Evolutionary conservation across 2,888 invertebrate species (phyloP).

Genomic region (Leucophenga maculata): DNA sequence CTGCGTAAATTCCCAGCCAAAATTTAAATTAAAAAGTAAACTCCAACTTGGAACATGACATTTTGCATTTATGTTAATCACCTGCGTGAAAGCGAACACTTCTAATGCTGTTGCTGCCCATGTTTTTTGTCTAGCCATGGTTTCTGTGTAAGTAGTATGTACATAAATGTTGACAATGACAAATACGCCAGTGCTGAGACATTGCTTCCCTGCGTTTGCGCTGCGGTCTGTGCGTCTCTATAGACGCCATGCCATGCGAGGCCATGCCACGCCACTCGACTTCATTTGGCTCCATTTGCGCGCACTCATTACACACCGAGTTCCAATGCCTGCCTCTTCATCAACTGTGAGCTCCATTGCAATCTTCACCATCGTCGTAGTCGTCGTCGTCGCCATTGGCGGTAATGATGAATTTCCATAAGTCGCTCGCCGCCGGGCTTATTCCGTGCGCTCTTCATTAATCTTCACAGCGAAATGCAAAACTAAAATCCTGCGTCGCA

Average conservation of each 20-base stretch:
- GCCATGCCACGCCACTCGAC: not conserved
- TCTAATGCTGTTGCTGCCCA: constrained; percentile 41
- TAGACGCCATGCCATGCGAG: constrained; percentile 11
- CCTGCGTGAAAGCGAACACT: constrained; percentile 67
- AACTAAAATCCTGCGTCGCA: not conserved
- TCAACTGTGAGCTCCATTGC: not conserved
- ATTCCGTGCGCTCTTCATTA: constrained; percentile 54
- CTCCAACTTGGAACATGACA: constrained; percentile 51
- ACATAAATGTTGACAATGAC: constrained; percentile 72
- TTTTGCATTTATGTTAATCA: constrained; percentile 71
- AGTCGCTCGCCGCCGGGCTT: constrained; percentile 48
- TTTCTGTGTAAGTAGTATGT: constrained; percentile 39
- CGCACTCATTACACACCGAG: constrained; percentile 6
- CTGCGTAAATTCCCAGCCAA: constrained; percentile 21
- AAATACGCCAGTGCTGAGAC: constrained; percentile 62
- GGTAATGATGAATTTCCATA: constrained; percentile 70
- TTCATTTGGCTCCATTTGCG: not conserved
- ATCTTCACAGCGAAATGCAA: constrained; percentile 50
- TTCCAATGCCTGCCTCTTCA: not conserved
- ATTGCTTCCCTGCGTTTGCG: constrained; percentile 29
- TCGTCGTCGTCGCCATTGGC: constrained; percentile 38
- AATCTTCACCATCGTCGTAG: constrained; percentile 4
- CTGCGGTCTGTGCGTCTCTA: constrained; percentile 40
- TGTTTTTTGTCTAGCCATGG: not conserved
- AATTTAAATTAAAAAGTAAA: constrained; percentile 52